These are phyloP conservation scores for Idaea aversata DNA, from an alignment of 2,888 invertebrate genomes.

Conservation along the genomic window DNA sequence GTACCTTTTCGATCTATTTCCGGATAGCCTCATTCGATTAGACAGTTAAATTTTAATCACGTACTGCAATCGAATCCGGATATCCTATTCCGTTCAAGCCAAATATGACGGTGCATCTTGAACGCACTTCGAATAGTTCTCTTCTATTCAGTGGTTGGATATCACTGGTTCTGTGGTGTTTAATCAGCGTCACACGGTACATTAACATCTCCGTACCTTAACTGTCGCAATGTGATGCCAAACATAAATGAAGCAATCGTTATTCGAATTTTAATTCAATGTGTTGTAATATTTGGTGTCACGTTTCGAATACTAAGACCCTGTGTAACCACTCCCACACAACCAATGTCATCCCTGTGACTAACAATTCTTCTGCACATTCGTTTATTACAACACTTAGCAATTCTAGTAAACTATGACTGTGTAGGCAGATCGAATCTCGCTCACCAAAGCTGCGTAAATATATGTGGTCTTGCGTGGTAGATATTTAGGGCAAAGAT, in stretches of 20 bases:
- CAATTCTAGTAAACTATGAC: conserved; percentile 16
- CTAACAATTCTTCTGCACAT: conserved; percentile 74
- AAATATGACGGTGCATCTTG: conserved; percentile 57
- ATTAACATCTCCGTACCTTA: conserved; percentile 51
- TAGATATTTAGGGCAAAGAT: conserved; percentile 61
- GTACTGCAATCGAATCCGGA: conserved; percentile 35
- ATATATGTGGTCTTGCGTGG: conserved; percentile 57
- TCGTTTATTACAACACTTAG: conserved; percentile 16
- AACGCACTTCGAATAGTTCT: conserved; percentile 43
- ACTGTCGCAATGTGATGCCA: conserved; percentile 33
- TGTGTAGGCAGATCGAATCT: conserved; percentile 41
- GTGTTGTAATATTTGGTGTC: conserved; percentile 29
- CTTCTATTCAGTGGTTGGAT: conserved; percentile 59
- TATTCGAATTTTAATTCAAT: conserved; percentile 14
- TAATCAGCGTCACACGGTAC: conserved; percentile 47
- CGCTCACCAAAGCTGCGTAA: conserved; percentile 46
- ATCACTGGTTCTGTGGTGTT: conserved; percentile 59
- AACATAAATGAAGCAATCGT: conserved; percentile 13
- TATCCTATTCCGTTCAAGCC: conserved; percentile 55
- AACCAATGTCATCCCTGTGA: conserved; percentile 70
- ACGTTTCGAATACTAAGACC: conserved; percentile 36
- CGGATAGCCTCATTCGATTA: conserved; percentile 31
- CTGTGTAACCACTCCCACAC: conserved; percentile 55
- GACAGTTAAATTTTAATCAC: background rate
- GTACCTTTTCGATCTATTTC: conserved; percentile 23